phyloP scores from a whole-genome alignment of 2,888 invertebrate genomes.

The Phasia obesa region DNA sequence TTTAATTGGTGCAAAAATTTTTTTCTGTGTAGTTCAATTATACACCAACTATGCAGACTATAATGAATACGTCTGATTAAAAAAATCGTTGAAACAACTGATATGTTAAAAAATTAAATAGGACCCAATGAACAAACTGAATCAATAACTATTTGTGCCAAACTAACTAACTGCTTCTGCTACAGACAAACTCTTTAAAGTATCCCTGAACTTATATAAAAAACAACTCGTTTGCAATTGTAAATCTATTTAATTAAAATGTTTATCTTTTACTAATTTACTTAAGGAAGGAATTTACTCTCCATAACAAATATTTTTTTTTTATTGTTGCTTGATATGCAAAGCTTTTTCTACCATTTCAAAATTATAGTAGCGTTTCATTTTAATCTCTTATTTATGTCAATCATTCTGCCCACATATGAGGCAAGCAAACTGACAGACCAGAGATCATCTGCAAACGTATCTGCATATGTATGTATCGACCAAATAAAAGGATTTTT shows the following conservation, averaged over 20 bases:
- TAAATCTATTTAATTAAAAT: neutral
- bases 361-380: conserved; percentile 44
- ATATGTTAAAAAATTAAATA: no score
- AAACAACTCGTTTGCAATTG: no score
- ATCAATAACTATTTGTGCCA: no score
- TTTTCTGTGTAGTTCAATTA: no score
- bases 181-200: neutral
- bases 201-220: neutral
- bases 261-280: conserved; percentile 4
- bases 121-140: no score
- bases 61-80: no score
- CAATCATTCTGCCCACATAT: conserved; percentile 69
- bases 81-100: no score
- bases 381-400: conserved; percentile 66
- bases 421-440: conserved; percentile 28
- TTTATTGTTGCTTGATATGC: conserved; percentile 2
- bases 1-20: no score
- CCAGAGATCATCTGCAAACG: conserved; percentile 17
- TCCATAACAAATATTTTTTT: neutral
- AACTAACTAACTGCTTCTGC: no score
- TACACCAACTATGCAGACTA: no score
- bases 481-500: conserved; percentile 42
- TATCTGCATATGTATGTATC: no score
- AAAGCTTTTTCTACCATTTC: conserved; percentile 24
- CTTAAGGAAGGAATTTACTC: neutral